Conservation (phyloP, 2,797 vertebrate species). For the Pangasius sanitwongsei region DNA sequence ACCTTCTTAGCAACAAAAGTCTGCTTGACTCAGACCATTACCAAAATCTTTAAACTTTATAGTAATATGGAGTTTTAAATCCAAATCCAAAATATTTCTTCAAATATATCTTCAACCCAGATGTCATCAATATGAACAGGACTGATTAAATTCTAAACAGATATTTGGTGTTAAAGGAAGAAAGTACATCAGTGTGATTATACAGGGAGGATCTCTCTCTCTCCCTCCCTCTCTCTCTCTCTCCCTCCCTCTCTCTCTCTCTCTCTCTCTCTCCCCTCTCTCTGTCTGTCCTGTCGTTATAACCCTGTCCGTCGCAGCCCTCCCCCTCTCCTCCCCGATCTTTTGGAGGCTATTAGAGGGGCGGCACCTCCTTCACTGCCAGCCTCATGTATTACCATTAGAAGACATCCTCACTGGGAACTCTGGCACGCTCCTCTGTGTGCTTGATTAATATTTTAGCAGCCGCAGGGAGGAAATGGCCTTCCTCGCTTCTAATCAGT, state of each 20-base stretch:
- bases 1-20: too few relatives aligned
- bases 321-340: slow-evolving; percentile 78
- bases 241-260: slow-evolving; percentile 11
- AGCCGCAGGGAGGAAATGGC: slow-evolving; percentile 91
- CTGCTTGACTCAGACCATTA: neutral
- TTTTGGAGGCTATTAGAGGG: slow-evolving; percentile 82
- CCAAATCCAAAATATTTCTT: neutral
- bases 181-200: neutral
- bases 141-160: neutral
- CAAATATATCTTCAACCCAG: too few relatives aligned
- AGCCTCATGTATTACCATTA: slow-evolving; percentile 88
- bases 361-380: slow-evolving; percentile 84
- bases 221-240: slow-evolving; percentile 64
- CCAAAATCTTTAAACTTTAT: neutral
- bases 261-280: neutral
- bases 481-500: slow-evolving; percentile 93
- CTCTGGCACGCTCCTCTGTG: slow-evolving; percentile 88
- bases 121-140: neutral
- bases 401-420: slow-evolving; percentile 91
- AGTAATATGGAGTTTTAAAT: too few relatives aligned
- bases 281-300: slow-evolving; percentile 66
- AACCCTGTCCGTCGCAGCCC: slow-evolving; percentile 75
- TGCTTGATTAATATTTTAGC: slow-evolving; percentile 99
- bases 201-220: slow-evolving; percentile 46
- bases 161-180: neutral